Evolutionary conservation across 1,140 invertebrate genomes (phyloP).

Genomic region (Frieseomelitta varia): DNA sequence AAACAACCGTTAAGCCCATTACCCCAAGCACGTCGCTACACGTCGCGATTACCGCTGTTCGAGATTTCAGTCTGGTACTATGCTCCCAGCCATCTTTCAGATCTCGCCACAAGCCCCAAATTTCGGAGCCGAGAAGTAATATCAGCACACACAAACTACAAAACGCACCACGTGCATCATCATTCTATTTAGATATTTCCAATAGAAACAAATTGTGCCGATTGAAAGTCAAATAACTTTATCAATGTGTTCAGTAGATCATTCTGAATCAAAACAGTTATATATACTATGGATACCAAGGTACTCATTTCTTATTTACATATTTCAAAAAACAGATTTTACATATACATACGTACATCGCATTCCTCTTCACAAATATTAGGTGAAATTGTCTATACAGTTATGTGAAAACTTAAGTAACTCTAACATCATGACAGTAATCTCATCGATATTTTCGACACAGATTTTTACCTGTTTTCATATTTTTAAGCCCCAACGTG

Average conservation of each 20-base stretch:
- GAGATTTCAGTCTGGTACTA: constrained; percentile 76
- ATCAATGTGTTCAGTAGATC: too few relatives aligned
- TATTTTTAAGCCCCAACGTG: too few relatives aligned
- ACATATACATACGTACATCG: too few relatives aligned
- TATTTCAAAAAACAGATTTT: too few relatives aligned
- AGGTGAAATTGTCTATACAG: too few relatives aligned
- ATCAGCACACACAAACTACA: constrained; percentile 61
- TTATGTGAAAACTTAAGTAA: too few relatives aligned
- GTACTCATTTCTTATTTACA: too few relatives aligned
- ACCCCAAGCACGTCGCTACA: constrained; percentile 75
- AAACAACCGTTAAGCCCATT: constrained; percentile 63
- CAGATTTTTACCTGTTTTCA: too few relatives aligned
- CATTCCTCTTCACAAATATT: too few relatives aligned
- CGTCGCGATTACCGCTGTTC: constrained; percentile 75
- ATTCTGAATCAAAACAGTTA: neutral
- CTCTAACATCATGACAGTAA: too few relatives aligned
- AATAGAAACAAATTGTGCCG: neutral
- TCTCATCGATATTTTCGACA: too few relatives aligned
- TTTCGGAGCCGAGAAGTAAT: constrained; percentile 62
- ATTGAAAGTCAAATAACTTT: too few relatives aligned
- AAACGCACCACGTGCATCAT: neutral
- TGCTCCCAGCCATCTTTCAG: constrained; percentile 77
- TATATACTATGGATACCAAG: neutral
- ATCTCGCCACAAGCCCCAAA: constrained; percentile 77
- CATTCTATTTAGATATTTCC: neutral